Evolutionary conservation across 2,113 vertebrate species (phyloP).

Genomic region (Amazona vittata): DNA sequence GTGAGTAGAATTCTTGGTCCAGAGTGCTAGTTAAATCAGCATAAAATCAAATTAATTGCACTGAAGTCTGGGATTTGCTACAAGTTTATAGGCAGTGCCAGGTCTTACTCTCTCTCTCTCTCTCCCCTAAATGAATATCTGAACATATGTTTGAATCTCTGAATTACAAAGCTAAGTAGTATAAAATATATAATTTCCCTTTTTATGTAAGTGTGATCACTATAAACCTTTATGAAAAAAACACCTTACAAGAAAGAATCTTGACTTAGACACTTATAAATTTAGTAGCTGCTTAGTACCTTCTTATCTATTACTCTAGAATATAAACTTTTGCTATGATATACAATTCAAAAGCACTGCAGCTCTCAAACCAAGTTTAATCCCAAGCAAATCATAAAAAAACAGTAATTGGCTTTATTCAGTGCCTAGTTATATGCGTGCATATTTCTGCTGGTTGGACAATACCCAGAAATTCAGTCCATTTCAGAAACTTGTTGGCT

Average conservation of each 20-base stretch:
- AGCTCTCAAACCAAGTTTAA: neutral
- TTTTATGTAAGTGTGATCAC: conserved; percentile 9
- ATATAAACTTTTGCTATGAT: neutral
- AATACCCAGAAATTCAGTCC: neutral
- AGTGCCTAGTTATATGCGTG: neutral
- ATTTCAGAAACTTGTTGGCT: neutral
- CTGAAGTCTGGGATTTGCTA: neutral
- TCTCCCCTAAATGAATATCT: neutral
- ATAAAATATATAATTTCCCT: neutral
- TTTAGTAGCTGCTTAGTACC: neutral
- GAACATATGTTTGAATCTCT: conserved; percentile 33
- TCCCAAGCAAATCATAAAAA: neutral
- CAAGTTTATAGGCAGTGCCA: neutral
- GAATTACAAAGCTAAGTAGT: conserved; percentile 5
- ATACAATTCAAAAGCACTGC: neutral
- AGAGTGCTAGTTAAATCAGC: neutral
- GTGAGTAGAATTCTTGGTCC: neutral
- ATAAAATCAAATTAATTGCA: conserved; percentile 4
- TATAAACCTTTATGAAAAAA: conserved; percentile 31
- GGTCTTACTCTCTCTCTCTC: neutral
- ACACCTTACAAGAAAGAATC: neutral
- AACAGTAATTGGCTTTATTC: neutral
- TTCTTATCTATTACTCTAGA: neutral
- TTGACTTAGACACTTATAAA: conserved; percentile 14
- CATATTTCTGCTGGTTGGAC: neutral